Evolutionary conservation across 2,113 vertebrate species (phyloP), one percentile per base, ranked within the genome.

Genomic region (Sphaerodactylus townsendi): DNA sequence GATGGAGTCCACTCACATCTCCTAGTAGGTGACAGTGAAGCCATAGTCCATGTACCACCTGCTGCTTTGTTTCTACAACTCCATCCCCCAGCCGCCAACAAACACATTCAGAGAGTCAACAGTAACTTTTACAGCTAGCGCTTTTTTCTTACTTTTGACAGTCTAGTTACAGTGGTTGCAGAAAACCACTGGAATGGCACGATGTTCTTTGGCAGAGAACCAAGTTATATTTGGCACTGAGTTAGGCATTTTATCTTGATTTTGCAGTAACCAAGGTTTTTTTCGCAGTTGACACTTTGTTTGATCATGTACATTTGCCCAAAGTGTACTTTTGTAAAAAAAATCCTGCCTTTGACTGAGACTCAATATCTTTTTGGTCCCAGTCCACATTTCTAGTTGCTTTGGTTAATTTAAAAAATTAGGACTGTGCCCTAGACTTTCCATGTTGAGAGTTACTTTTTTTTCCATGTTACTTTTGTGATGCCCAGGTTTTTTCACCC

Each of bases 1-100:
- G 59, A 44, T n/a, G 28, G 10, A 7, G 3, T 78, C 59, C n/a
- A 11, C 30, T 46, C 64, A 46, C 39, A 41, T 46, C 48, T 56
- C 37, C 75, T 11, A 39, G 6, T 50, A 87, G 69, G 86, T 88
- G 53, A 48, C 62, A 86, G 62, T 33, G 65, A 86, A 87, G 70
- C 76, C 90, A 71, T 78, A 78, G 13, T 69, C 87, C 6, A n/a
- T 0, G 35, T 76, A 35, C 86, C 50, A 86, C 82, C 86, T 89
- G 82, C 73, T 69, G 76, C 25, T 15, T 41, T 78, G 5, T 19
- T n/a, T 19, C 17, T 17, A 17, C n/a, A 2, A n/a, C 25, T 30
- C 17, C 50, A 13, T 1, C 37, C 35, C 53, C 13, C 14, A 15
- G 30, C 10, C 33, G 10, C 19, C n/a, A n/a, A 17, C 71, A 30